phyloP scores from a whole-genome alignment of 2,113 vertebrate species.

The Colius striatus region DNA sequence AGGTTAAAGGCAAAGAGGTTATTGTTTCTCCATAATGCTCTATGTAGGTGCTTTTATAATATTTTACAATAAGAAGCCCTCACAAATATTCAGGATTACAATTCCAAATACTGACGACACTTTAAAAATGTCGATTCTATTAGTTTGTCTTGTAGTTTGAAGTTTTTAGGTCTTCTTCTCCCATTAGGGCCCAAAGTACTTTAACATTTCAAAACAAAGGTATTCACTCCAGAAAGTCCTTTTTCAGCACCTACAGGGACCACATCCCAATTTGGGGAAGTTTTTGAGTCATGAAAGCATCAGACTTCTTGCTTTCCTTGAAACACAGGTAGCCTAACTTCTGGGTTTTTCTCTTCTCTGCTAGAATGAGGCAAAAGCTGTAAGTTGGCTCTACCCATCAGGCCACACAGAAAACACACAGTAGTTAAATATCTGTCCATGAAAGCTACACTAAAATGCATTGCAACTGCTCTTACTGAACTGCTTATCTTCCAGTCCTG shows the following conservation, averaged over 20 bases:
- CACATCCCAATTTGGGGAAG: neutral
- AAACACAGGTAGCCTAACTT: neutral
- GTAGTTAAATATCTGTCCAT: neutral
- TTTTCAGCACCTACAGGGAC: neutral
- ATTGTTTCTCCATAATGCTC: neutral
- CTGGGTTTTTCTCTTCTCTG: neutral
- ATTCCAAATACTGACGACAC: neutral
- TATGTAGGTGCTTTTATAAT: neutral
- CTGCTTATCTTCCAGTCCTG: neutral
- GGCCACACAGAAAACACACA: neutral
- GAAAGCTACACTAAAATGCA: neutral
- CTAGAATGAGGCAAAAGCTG: neutral
- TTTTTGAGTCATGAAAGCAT: neutral
- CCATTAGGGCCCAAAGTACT: neutral
- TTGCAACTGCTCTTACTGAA: neutral
- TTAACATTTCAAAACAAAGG: neutral
- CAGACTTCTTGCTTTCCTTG: neutral
- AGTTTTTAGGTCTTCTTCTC: neutral
- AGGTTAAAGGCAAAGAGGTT: neutral
- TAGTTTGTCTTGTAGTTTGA: neutral
- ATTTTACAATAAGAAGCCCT: neutral
- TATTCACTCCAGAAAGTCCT: neutral
- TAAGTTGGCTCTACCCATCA: neutral
- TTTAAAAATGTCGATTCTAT: neutral
- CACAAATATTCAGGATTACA: neutral